Evolutionary conservation across 1,140 invertebrate species (phyloP).

Genomic region (Sarcophaga peregrina): DNA sequence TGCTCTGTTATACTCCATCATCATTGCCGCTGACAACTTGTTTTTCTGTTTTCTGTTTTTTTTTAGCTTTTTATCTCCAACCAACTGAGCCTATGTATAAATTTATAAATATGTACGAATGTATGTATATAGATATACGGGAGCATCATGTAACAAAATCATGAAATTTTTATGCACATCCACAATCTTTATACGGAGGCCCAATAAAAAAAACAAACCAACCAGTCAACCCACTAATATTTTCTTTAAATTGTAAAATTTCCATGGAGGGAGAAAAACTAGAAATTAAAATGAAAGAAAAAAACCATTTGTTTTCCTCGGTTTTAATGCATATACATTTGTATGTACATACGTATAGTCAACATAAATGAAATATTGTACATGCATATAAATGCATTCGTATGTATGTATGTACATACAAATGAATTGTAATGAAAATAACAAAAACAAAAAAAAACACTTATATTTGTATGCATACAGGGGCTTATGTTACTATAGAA

Average conservation of each 20-base stretch:
- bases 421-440: no score
- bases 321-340: background rate
- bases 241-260: conserved; percentile 1
- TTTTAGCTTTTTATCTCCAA: background rate
- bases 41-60: background rate
- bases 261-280: background rate
- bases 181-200: background rate
- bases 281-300: no score
- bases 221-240: background rate
- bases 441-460: no score
- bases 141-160: background rate
- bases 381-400: background rate
- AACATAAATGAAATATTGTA: conserved; percentile 4
- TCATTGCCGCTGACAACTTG: background rate
- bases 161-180: conserved; percentile 10
- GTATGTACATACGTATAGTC: background rate
- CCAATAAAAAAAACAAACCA: background rate
- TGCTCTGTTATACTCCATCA: conserved; percentile 9
- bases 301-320: no score
- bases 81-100: background rate
- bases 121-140: background rate
- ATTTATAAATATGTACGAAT: background rate
- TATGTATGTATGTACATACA: background rate
- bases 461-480: background rate
- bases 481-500: background rate